Base-by-base conservation (phyloP, 2,888 invertebrate genomes). In the Synanthedon tipuliformis region DNA sequence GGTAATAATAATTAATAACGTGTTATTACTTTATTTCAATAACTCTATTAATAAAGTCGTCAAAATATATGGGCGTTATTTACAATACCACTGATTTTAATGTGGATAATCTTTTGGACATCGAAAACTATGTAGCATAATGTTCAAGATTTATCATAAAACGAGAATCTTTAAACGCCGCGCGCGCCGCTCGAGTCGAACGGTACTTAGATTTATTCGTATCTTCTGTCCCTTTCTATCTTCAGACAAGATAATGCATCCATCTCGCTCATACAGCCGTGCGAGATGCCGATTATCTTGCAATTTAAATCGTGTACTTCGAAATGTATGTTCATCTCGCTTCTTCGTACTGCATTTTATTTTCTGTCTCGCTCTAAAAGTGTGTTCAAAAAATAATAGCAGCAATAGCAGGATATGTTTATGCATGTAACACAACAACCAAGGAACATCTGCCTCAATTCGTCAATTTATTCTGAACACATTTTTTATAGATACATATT, bases 101-200 rank as follows among this genome's bases (percentile, higher is more conserved):
- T 53, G 27, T 48, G 13, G 40, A 51, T 53, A 50, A 51, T 48
- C 50, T 51, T 18, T 53, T 48, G 34, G 40, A 13, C 45, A 51
- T 40, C 18, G 48, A 53, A 23, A 51, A 48, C 51, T 51, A 12
- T 51, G 34, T 34, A 48, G 1, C 45, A 13, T 13, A 53, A 53
- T 53, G 53, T 49, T 48, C 23, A 48, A 16, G 48, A 53, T 53
- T 53, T 53, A 51, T 53, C 48, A 13, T 53, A 53, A 51, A 53
- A 53, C 48, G 51, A 51, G 41, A 51, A 48, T 51, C 51, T 18
- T 55, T 54, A 57, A 58, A 58, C 53, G 54, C 50, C 51, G 48
- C 11, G 27, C 50, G 52, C 56, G 52, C 55, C 54, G 53, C 55
- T 54, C 53, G 51, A 51, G 58, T 45, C 45, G 45, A 13, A 45